Evolutionary conservation across 2,113 vertebrate species (phyloP), one percentile per base, ranked within the genome.

Genomic region (Lamprologus callipterus): DNA sequence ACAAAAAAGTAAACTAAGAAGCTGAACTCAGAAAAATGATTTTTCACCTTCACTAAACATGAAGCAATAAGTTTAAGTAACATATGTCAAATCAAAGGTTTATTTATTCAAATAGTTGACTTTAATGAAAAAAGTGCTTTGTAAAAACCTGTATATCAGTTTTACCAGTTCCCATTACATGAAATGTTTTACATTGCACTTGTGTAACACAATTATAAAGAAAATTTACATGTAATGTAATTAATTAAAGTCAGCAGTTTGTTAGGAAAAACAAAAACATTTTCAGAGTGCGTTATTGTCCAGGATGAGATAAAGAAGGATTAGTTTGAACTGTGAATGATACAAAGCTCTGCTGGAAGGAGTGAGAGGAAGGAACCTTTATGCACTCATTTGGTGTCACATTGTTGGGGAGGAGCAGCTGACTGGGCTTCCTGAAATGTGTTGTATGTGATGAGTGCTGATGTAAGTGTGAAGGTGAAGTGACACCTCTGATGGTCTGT

Each of bases 201-300:
- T 65, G 16, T 2, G 19, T 65, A 5, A n/a, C 33, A 65, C 3
- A 65, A n/a, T 65, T 37, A 12, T 2, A 37, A 7, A n/a, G 33
- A n/a, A 0, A 3, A 13, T 37, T 65, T n/a, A 37, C 33, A 65
- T 37, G 4, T n/a, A 0, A 2, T 65, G 1, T 37, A 65, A n/a
- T 65, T 35, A 65, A 0, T 35, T 65, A 65, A 65, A 65, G 60
- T 65, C 31, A 35, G 17, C 60, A 65, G 17, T 65, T 35, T 65
- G 60, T n/a, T 65, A 65, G 31, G 17, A 35, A 65, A 65, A 65
- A 35, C 4, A 65, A 35, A 65, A 65, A 12, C 60, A 35, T 65
- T 65, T 35, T 65, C 60, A 35, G 9, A 8, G 2, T 35, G 6
- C 3, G 1, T 1, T 21, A 65, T 21, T 65, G 2, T 37, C 60